Conservation (phyloP, 2,113 vertebrate species). For the Acrocephalus arundinaceus region DNA sequence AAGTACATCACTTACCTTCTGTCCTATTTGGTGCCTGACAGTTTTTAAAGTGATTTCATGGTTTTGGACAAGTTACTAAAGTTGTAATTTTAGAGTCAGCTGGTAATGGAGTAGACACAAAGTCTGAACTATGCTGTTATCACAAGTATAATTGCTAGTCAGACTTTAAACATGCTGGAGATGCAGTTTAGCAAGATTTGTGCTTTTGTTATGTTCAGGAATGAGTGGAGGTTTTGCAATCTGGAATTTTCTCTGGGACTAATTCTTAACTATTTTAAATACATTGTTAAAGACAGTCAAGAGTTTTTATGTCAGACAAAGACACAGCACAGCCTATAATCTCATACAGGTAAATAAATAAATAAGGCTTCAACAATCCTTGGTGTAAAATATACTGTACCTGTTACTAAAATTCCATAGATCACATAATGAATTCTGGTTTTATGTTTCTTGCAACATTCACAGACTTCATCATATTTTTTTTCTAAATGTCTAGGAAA, state of each 20-base stretch:
- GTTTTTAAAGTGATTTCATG: neutral
- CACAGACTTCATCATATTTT: conserved; percentile 63
- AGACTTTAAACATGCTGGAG: neutral
- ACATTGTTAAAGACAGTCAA: neutral
- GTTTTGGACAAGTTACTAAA: neutral
- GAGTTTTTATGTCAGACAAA: neutral
- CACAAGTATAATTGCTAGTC: neutral
- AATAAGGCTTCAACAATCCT: neutral
- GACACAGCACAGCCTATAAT: neutral
- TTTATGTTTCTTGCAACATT: conserved; percentile 70
- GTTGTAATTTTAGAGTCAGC: neutral
- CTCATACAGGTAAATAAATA: neutral
- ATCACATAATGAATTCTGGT: conserved; percentile 45
- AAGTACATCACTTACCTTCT: neutral
- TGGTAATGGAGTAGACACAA: neutral
- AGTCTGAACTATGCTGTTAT: neutral
- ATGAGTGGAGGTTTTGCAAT: neutral
- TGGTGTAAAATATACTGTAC: conserved; percentile 56
- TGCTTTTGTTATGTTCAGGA: neutral
- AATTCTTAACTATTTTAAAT: neutral
- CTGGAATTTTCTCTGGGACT: neutral
- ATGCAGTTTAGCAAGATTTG: neutral
- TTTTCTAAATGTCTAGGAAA: conserved; percentile 71
- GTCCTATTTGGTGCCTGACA: neutral
- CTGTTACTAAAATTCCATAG: conserved; percentile 73